phyloP scores from a whole-genome alignment of 2,113 vertebrate genomes.

The Aspidoscelis tigris region DNA sequence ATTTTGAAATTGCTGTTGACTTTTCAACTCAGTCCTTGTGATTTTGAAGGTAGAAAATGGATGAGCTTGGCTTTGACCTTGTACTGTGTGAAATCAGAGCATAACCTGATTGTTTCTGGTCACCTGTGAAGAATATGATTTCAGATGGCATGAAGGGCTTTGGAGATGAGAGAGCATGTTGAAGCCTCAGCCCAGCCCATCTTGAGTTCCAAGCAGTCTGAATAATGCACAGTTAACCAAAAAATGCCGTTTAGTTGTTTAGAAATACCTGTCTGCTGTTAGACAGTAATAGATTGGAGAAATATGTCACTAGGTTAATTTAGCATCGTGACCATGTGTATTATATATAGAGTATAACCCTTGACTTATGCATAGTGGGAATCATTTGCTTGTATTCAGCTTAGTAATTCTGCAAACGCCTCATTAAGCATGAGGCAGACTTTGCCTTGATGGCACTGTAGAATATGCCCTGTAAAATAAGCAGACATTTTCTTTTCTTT shows the following conservation, averaged over 20 bases:
- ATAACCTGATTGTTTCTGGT: background rate
- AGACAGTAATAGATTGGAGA: background rate
- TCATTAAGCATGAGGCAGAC: background rate
- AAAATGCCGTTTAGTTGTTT: no score
- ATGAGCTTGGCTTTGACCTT: background rate
- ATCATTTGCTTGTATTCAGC: background rate
- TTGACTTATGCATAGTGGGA: background rate
- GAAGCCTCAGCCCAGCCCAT: background rate
- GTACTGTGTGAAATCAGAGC: background rate
- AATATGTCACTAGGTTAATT: background rate
- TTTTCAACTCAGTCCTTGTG: background rate
- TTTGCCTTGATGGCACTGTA: background rate
- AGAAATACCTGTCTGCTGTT: background rate
- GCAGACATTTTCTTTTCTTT: background rate
- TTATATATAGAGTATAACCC: background rate
- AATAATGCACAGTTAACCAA: no score
- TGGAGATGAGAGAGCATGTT: background rate
- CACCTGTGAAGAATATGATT: background rate
- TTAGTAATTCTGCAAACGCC: background rate
- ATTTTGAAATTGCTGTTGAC: background rate
- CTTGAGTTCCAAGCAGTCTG: background rate
- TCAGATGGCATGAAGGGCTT: background rate
- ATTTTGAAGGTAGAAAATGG: background rate
- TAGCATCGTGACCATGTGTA: background rate
- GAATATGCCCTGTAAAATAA: background rate